Evolutionary conservation across 2,888 invertebrate genomes (phyloP).

Genomic region (Frankliniella fusca): DNA sequence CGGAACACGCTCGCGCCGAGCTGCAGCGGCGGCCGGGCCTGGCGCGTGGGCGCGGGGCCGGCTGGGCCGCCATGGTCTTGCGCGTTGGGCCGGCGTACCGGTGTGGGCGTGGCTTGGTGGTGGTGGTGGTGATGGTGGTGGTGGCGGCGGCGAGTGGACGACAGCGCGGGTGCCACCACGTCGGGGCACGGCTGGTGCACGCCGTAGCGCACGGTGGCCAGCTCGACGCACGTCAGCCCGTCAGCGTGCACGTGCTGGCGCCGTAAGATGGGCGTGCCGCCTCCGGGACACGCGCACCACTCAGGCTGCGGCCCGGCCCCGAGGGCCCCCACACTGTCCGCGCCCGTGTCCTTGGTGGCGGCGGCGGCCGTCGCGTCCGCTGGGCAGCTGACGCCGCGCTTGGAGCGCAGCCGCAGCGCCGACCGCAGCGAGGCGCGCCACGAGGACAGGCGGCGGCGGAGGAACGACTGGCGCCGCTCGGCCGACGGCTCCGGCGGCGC

Average conservation of each 20-base stretch:
- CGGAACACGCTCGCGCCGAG: constrained; percentile 18
- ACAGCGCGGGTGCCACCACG: not conserved
- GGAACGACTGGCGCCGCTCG: not conserved
- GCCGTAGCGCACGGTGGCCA: constrained; percentile 1
- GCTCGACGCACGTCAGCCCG: constrained; percentile 2
- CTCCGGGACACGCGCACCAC: constrained; percentile 1
- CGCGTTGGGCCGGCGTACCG: not conserved
- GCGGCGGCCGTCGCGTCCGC: not conserved
- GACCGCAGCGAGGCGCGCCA: not conserved
- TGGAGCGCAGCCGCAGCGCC: not conserved
- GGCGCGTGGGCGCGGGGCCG: not conserved
- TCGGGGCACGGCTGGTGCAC: constrained; percentile 10
- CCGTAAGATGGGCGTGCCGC: constrained; percentile 11
- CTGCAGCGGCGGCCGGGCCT: constrained; percentile 8
- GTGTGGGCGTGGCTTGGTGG: not conserved
- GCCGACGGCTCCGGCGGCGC: not conserved
- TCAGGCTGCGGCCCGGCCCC: not conserved
- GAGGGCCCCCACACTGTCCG: too few relatives aligned
- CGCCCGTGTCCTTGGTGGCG: not conserved
- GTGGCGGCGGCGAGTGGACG: not conserved
- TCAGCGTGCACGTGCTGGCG: constrained; percentile 14
- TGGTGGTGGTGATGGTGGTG: not conserved
- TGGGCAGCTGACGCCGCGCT: not conserved
- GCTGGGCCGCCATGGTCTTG: too few relatives aligned
- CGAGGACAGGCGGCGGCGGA: not conserved